Percentiles rank a stretch among this genome's conserved stretches.
These are phyloP conservation scores for Girardinichthys multiradiatus DNA, from an alignment of 2,113 vertebrate species.

Conservation along the genomic window DNA sequence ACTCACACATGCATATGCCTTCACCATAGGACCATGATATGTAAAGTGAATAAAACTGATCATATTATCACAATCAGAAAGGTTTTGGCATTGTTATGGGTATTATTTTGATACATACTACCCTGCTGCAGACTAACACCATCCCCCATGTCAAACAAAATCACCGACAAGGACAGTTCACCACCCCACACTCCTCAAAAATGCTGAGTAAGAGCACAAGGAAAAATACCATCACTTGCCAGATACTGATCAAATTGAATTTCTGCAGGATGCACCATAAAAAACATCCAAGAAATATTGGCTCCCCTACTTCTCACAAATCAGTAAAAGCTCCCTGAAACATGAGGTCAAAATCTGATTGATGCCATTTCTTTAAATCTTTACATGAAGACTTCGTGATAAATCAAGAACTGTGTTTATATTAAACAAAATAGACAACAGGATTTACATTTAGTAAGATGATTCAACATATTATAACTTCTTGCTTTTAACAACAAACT, in stretches of 20 bases:
- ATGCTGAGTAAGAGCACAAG: too few species aligned
- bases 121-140: not conserved
- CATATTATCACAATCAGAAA: not conserved
- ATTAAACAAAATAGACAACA: not conserved
- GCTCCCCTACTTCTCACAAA: not conserved
- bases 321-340: not conserved
- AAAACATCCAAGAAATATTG: too few species aligned
- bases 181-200: not conserved
- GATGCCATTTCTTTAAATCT: not conserved
- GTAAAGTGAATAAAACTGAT: too few species aligned
- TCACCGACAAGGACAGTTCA: not conserved
- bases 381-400: not conserved
- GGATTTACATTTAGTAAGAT: not conserved
- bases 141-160: not conserved
- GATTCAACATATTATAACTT: too few species aligned
- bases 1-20: too few species aligned
- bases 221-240: too few species aligned
- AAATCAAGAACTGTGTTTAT: not conserved
- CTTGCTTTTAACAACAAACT: too few species aligned
- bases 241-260: too few species aligned
- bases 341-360: not conserved
- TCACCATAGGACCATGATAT: too few species aligned
- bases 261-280: too few species aligned
- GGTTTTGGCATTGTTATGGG: not conserved
- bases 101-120: not conserved